Evolutionary conservation across 2,888 invertebrate genomes (phyloP).

Genomic region (Ypsolopha sequella): DNA sequence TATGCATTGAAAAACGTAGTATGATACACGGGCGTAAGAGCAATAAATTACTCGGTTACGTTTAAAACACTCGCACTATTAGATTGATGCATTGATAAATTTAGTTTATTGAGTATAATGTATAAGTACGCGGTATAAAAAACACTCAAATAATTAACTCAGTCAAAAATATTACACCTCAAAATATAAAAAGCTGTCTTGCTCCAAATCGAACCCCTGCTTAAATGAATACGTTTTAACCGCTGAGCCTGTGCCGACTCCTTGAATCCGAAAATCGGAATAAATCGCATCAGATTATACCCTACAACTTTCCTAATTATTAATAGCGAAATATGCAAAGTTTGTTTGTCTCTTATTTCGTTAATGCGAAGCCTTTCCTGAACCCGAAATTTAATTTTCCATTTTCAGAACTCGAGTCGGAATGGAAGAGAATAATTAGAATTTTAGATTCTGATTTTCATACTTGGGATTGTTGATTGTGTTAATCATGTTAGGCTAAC

Average conservation of each 20-base stretch:
- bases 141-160: no score
- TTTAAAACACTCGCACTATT: no score
- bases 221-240: no score
- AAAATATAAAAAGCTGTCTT: no score
- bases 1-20: no score
- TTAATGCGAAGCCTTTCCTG: background rate
- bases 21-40: no score
- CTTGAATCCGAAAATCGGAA: conserved; percentile 27
- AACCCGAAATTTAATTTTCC: conserved; percentile 1
- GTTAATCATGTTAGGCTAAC: background rate
- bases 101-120: no score
- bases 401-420: background rate
- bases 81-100: no score
- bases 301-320: conserved; percentile 40
- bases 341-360: conserved; percentile 36
- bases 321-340: conserved; percentile 61
- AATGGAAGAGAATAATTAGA: conserved; percentile 40
- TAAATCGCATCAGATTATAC: conserved; percentile 35
- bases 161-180: no score
- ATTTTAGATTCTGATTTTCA: conserved; percentile 57
- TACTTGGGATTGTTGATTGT: conserved; percentile 13
- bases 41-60: no score
- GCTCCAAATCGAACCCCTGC: no score
- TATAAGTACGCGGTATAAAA: no score
- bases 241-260: background rate